These are phyloP conservation scores for Amblyopsis rosae DNA, from an alignment of 2,113 vertebrate genomes.

Conservation along the genomic window DNA sequence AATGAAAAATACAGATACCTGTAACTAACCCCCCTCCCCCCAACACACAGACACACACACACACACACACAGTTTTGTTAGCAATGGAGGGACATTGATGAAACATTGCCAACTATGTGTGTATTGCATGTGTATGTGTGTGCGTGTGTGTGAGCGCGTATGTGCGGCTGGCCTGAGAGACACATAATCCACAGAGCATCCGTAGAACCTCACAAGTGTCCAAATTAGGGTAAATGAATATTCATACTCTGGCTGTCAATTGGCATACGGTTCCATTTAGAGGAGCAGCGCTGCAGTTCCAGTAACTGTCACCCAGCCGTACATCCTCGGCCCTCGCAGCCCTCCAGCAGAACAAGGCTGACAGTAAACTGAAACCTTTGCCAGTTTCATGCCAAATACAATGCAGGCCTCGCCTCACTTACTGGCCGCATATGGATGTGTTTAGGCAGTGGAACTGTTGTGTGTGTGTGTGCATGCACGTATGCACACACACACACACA, in stretches of 20 bases:
- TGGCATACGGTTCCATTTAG: conserved; percentile 68
- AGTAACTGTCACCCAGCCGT: conserved; percentile 17
- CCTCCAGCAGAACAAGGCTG: conserved; percentile 13
- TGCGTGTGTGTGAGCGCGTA: conserved; percentile 5
- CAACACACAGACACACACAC: background rate
- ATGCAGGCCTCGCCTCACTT: conserved; percentile 41
- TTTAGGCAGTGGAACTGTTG: conserved; percentile 54
- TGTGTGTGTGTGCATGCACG: conserved; percentile 45
- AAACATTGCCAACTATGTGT: background rate
- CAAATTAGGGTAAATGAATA: conserved; percentile 2
- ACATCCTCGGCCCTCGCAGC: background rate
- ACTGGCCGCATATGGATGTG: conserved; percentile 73
- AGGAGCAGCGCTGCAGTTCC: conserved; percentile 19
- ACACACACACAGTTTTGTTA: background rate
- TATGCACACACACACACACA: conserved; percentile 17
- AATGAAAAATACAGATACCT: too few species aligned
- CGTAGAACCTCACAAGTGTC: background rate
- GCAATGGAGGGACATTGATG: background rate
- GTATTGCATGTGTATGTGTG: conserved; percentile 4
- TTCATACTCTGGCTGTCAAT: conserved; percentile 15
- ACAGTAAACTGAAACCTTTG: conserved; percentile 21
- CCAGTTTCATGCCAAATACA: conserved; percentile 45
- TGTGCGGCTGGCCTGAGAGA: conserved; percentile 1
- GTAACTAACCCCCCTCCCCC: background rate
- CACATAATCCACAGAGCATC: background rate